Conservation (phyloP, 1,140 invertebrate species). For the Halictus rubicundus region DNA sequence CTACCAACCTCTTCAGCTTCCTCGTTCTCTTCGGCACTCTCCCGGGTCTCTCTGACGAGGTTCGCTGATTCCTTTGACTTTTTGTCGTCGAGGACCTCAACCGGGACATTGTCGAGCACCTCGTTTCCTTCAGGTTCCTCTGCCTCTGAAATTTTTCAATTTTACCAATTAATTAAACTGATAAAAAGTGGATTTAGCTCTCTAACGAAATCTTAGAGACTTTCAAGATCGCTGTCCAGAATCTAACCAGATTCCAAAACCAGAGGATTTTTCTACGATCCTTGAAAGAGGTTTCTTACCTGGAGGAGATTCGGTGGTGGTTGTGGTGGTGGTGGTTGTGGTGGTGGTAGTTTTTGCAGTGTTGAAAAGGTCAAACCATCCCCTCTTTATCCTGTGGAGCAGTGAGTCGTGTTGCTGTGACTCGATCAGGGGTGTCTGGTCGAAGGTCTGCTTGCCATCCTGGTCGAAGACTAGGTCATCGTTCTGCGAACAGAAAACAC, state of each 20-base stretch:
- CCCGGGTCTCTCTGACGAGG: constrained; percentile 31
- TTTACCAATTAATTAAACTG: too few relatives aligned
- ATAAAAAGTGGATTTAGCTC: too few relatives aligned
- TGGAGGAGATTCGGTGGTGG: constrained; percentile 20
- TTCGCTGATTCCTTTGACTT: neutral
- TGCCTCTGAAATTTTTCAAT: too few relatives aligned
- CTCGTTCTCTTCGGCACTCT: constrained; percentile 40
- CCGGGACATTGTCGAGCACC: neutral
- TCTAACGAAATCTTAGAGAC: too few relatives aligned
- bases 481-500: constrained; percentile 67
- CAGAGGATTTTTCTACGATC: neutral
- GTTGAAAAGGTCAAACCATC: constrained; percentile 42
- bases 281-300: constrained; percentile 16
- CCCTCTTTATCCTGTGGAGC: constrained; percentile 70
- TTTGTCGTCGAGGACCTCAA: neutral
- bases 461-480: constrained; percentile 76
- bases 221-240: too few relatives aligned
- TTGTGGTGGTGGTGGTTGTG: constrained; percentile 1
- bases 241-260: too few relatives aligned
- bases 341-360: constrained; percentile 15
- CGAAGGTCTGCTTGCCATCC: constrained; percentile 55
- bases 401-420: constrained; percentile 62
- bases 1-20: constrained; percentile 39
- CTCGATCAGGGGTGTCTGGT: constrained; percentile 63
- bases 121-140: neutral